Evolutionary conservation across 2,113 vertebrate genomes (phyloP).

Genomic region (Octodon degus): DNA sequence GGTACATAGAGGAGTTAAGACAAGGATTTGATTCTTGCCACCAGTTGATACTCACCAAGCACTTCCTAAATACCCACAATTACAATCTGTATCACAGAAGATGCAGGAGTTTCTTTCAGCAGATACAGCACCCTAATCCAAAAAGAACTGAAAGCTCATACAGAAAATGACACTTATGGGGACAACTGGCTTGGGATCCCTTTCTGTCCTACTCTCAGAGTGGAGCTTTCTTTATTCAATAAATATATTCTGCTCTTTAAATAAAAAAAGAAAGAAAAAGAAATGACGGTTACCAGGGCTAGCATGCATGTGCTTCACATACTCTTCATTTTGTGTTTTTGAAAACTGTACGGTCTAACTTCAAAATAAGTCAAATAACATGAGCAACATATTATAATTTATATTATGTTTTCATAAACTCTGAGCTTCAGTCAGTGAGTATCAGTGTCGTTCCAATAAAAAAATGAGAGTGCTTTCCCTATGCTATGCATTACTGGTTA

Average conservation of each 20-base stretch:
- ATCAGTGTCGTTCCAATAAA: not conserved
- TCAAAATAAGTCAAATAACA: not conserved
- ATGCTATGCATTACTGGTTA: not conserved
- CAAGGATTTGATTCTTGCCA: not conserved
- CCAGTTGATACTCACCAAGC: not conserved
- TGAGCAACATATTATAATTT: not conserved
- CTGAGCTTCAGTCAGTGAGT: not conserved
- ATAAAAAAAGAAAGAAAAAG: too few relatives aligned
- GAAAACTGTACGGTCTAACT: not conserved
- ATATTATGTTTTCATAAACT: not conserved
- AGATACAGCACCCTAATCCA: not conserved
- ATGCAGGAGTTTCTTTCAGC: not conserved
- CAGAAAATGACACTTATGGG: not conserved
- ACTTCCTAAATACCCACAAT: not conserved
- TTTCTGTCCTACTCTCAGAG: too few relatives aligned
- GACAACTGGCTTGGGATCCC: too few relatives aligned
- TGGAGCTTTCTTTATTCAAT: too few relatives aligned
- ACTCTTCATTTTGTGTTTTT: not conserved
- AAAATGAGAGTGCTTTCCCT: not conserved
- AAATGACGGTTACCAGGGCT: too few relatives aligned
- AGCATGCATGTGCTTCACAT: not conserved
- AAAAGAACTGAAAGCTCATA: not conserved
- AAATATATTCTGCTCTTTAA: too few relatives aligned
- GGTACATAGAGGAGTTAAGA: not conserved
- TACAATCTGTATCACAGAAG: not conserved